A percentile compares a stretch with the other conserved stretches of the same genome.
Conservation (phyloP, 53 echinoderm and acorn worm species). For the Luidia sarsii region DNA sequence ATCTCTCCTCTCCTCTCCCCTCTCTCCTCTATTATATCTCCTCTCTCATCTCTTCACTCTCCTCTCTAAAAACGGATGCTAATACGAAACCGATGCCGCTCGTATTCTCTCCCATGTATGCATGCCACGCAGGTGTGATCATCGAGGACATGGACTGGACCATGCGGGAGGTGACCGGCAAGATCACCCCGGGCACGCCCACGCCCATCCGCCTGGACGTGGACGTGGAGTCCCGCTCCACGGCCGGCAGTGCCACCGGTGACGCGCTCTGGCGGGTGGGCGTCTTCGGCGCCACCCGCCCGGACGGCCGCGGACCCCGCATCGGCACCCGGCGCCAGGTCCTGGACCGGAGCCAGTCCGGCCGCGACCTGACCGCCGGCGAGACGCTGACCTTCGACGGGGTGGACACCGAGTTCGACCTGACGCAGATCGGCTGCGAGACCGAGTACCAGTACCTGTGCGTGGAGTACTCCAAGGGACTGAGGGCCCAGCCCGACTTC, state of each 20-base stretch:
- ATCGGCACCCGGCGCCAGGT: constrained; percentile 69
- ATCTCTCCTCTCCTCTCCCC: no score
- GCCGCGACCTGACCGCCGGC: constrained; percentile 49
- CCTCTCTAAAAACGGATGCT: no score
- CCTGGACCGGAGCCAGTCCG: constrained; percentile 62
- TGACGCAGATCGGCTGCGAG: constrained; percentile 83
- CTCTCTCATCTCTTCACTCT: no score
- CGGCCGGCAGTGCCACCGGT: constrained; percentile 68
- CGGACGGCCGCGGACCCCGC: constrained; percentile 57
- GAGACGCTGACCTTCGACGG: constrained; percentile 53
- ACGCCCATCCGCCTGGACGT: constrained; percentile 21
- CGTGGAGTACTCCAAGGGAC: constrained; percentile 84
- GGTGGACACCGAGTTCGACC: constrained; percentile 72
- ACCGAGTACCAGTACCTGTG: constrained; percentile 80
- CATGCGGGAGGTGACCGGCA: constrained; percentile 26
- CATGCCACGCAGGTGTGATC: constrained; percentile 75
- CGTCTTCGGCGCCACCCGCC: constrained; percentile 72
- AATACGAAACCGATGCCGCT: no score
- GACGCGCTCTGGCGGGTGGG: constrained; percentile 86
- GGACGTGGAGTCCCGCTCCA: constrained; percentile 31
- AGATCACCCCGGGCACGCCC: constrained; percentile 50
- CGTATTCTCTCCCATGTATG: no score
- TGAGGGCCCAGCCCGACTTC: constrained; percentile 84
- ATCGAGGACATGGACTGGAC: constrained; percentile 84
- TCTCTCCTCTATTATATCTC: no score